Evolutionary conservation across 2,113 vertebrate species (phyloP), one percentile per base, ranked within the genome.

Genomic region (Brachyhypopomus occidentalis): DNA sequence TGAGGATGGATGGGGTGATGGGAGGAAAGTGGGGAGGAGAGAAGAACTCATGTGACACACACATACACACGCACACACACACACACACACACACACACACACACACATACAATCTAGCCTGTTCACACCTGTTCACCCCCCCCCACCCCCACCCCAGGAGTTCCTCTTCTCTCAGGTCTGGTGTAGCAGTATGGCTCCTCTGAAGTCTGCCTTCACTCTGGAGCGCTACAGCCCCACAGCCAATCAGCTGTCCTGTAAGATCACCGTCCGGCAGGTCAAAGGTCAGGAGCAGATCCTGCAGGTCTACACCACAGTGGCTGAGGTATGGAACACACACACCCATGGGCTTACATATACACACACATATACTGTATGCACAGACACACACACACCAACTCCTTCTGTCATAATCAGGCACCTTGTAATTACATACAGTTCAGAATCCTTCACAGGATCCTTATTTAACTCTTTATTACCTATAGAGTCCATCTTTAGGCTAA

Each of bases 231-330:
- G 92, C 72, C 94, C 95, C 0, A 93, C 94, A 83, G 96, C 96
- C 64, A 92, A 92, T 0, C 97, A 98, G 92, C 96, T 99, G 77
- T 96, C 95, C 86, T 99, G 97, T 94, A 98, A 96, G 88, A 93
- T 99, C 91, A 95, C 95, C 58, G 96, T 98, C 77, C 91, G 96
- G 22, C 97, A 99, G 89, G 94, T 98, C 91, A 97, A 98, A 92
- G 97, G 97, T 22, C 96, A 97, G 2, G 96, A 98, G 90, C 96
- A 97, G 91, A 94, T 98, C 84, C 95, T 99, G 85, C 97, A 98
- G 91, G 91, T 99, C 88, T 96, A 96, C 89, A 97, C 97, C 5
- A 93, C 96, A 2, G 91, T 99, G 80, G 91, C 96, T 0, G 95
- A 99, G 96, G 97, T 97, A 82, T 92, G 84, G 60, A 72, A 73